Conservation (phyloP, 2,888 invertebrate species). For the Lithosia quadra region DNA sequence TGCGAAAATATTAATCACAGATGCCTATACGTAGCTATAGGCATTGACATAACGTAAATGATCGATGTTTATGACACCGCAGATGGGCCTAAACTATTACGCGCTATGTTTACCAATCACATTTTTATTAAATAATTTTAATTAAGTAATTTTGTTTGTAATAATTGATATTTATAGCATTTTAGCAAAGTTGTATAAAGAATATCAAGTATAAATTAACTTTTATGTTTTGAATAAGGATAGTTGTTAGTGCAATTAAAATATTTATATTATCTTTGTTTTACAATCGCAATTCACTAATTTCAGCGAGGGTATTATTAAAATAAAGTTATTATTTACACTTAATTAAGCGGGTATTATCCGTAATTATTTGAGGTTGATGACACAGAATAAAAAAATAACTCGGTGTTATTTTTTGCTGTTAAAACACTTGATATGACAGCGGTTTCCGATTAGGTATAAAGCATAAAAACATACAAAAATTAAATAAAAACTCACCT, state of each 20-base stretch:
- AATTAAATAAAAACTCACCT: constrained; percentile 66
- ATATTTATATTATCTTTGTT: constrained; percentile 22
- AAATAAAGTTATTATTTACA: constrained; percentile 22
- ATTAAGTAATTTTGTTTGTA: not conserved
- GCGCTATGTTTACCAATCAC: constrained; percentile 15
- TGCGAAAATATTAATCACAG: not conserved
- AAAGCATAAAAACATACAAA: not conserved
- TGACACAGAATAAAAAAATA: constrained; percentile 27
- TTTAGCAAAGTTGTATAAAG: not conserved
- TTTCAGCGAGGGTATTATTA: constrained; percentile 34
- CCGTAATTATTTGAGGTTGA: constrained; percentile 22
- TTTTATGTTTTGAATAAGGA: not conserved
- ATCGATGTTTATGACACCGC: constrained; percentile 36
- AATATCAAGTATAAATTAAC: not conserved
- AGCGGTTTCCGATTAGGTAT: constrained; percentile 7
- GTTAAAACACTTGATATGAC: constrained; percentile 16
- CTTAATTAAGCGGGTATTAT: constrained; percentile 9
- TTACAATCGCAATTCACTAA: not conserved
- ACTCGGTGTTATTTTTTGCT: constrained; percentile 15
- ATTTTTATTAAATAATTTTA: not conserved
- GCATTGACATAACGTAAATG: not conserved
- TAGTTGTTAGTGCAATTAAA: not conserved
- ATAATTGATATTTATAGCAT: not conserved
- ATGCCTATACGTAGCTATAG: not conserved
- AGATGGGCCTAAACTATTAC: constrained; percentile 53